Conservation (phyloP, 2,797 vertebrate genomes). For the Lepus oiostolus region DNA sequence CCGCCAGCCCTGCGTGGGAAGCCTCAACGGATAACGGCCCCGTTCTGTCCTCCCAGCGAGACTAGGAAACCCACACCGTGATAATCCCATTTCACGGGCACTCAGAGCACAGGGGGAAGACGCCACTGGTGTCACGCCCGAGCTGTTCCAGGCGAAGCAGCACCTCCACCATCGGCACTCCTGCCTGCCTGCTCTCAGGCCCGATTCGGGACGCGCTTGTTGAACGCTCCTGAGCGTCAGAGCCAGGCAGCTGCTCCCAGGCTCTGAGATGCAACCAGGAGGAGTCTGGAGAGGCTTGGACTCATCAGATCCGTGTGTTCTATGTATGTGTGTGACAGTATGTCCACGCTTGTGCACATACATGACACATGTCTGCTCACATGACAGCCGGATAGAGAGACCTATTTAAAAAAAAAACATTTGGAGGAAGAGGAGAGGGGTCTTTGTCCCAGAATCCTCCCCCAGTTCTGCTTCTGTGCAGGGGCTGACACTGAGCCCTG, state of each 20-base stretch:
- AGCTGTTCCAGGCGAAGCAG: background rate
- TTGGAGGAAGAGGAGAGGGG: background rate
- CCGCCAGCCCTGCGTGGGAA: fast-evolving
- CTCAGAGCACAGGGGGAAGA: background rate
- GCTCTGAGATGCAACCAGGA: background rate
- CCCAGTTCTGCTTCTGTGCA: background rate
- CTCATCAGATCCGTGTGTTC: fast-evolving
- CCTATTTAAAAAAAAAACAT: background rate
- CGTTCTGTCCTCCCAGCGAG: fast-evolving
- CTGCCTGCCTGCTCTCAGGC: background rate
- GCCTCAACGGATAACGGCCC: fast-evolving
- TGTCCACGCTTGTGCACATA: background rate
- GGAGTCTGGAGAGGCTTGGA: background rate
- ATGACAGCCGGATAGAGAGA: background rate
- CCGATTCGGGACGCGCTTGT: background rate
- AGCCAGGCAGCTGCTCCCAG: background rate
- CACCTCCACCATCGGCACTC: too few species aligned
- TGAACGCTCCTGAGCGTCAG: fast-evolving
- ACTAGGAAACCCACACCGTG: fast-evolving
- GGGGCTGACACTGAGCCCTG: background rate
- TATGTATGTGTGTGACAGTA: fast-evolving
- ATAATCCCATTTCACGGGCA: background rate
- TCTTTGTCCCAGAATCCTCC: too few species aligned
- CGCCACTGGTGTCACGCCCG: fast-evolving
- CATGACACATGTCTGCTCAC: fast-evolving